These are phyloP conservation scores for Elephas maximus DNA, from an alignment of 2,113 vertebrate species.

Conservation along the genomic window DNA sequence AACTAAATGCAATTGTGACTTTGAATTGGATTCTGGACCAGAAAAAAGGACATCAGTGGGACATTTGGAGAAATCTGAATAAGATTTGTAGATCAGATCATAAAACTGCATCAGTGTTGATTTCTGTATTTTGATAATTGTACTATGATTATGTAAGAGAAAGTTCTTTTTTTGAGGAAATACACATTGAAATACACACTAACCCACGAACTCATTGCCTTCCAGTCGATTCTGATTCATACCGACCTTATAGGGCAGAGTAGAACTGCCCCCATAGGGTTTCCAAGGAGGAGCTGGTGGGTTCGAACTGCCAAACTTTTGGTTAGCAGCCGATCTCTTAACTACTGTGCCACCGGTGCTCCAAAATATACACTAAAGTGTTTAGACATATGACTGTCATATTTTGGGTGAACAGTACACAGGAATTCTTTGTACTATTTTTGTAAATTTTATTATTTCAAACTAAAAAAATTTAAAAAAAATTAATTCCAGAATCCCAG, in stretches of 20 bases:
- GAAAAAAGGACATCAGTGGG: neutral
- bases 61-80: neutral
- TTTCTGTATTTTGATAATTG: neutral
- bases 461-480: neutral
- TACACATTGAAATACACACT: neutral
- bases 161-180: neutral
- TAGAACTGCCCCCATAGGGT: no score
- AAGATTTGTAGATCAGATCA: neutral
- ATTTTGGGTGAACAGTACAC: neutral
- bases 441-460: neutral
- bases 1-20: neutral
- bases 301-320: no score
- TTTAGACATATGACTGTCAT: neutral
- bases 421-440: constrained; percentile 5
- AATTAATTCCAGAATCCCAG: neutral
- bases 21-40: neutral
- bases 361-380: neutral
- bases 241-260: no score
- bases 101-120: neutral
- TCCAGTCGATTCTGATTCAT: no score
- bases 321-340: no score
- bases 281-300: no score
- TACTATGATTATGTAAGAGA: neutral
- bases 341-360: no score
- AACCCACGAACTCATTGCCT: no score